Base-by-base conservation (phyloP, 2,797 vertebrate genomes). In the Siniperca obscura region DNA sequence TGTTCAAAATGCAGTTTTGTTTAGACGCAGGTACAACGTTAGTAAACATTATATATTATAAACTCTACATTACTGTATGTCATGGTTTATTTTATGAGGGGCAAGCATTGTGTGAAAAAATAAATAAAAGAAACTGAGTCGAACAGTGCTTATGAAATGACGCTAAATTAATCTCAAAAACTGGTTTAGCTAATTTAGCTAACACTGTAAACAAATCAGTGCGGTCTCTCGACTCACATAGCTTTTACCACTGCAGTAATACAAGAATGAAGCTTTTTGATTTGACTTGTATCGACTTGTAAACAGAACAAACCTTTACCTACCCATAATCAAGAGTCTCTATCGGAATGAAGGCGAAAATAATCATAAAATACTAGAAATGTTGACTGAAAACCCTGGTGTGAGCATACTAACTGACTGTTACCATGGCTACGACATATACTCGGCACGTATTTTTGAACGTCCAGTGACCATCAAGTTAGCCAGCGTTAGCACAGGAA, bases 401-500 rank as follows among this genome's bases (percentile, higher is more conserved):
- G 27, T 16, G 25, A 55, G 25, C 22, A 50, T 50, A 13, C 30
- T 9, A 42, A 42, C 57, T 77, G 13, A 14, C 7, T 36, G 85
- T 95, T 88, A 69, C 91, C 82, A 92, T 93, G 91, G 87, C 71
- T 82, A 94, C 93, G 65, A 79, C 84, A 89, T 44, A 81, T 46
- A 48, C 5, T 0, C 25, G 3, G 7, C 3, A 76, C 27, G 73
- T 46, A 66, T 38, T 1, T 1, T 1, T 17, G 3, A 56, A 71
- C 65, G 68, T 69, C 14, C 30, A 9, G 25, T 34, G 2, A 62
- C 11, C 4, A 10, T 7, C 55, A 79, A 62, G 19, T 64, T 17
- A 2, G 7, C 17, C 4, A 7, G 57, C 13, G 0, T 21, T 8
- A 38, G 22, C 16, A 62, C 48, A 53, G 84, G 79, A 89, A 48